These are phyloP conservation scores for Hirtodrosophila alboralis DNA, from an alignment of 2,888 invertebrate genomes.

Conservation along the genomic window DNA sequence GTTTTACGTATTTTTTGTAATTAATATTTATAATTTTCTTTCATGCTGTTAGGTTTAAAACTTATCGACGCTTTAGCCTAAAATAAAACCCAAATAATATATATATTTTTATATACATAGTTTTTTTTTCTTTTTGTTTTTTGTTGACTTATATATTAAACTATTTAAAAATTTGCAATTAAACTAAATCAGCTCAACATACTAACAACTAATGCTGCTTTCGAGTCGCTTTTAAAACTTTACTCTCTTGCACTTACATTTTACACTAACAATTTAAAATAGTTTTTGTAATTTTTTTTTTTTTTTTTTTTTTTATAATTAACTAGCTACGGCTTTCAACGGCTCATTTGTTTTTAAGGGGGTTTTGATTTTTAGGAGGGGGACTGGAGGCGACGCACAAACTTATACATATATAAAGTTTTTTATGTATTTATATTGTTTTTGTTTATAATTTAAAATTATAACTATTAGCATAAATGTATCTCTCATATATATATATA, in stretches of 20 bases:
- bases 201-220: constrained; percentile 51
- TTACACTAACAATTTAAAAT: constrained; percentile 32
- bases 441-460: constrained; percentile 65
- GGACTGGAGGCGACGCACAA: constrained; percentile 1
- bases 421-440: constrained; percentile 17
- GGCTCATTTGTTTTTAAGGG: constrained; percentile 11
- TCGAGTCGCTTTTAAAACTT: constrained; percentile 35
- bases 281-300: no score
- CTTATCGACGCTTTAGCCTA: constrained; percentile 37
- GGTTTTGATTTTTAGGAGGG: no score
- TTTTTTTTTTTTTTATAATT: no score
- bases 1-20: constrained; percentile 61
- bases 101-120: constrained; percentile 34
- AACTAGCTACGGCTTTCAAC: constrained; percentile 54
- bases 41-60: constrained; percentile 31
- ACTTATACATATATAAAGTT: constrained; percentile 16
- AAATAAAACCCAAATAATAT: constrained; percentile 34
- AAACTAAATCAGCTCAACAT: constrained; percentile 76
- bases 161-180: constrained; percentile 53
- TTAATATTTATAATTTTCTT: constrained; percentile 27
- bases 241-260: constrained; percentile 35
- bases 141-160: constrained; percentile 39
- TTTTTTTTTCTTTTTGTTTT: constrained; percentile 19
- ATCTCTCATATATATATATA: constrained; percentile 12
- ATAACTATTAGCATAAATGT: constrained; percentile 59